Base-by-base conservation (phyloP, 1,140 invertebrate species). In the Neomicropteryx cornuta region DNA sequence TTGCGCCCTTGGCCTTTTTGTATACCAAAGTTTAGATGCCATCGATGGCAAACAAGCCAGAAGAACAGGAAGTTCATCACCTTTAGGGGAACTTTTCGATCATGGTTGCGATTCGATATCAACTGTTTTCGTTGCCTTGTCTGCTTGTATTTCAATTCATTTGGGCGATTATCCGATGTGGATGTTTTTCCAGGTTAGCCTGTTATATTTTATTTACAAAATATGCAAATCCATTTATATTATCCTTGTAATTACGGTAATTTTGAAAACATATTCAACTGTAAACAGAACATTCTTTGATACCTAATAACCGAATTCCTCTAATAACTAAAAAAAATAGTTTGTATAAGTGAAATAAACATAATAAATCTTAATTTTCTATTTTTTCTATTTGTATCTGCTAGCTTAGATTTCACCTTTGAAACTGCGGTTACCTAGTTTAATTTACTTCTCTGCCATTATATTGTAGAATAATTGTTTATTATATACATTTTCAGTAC, bases 21-120 rank as follows among this genome's bases (percentile, higher is more conserved):
- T 97, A 35, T 99, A 99, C 68, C 97, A 99, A 72, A 95, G 92
- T 52, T 71, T 99, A 44, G 97, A 99, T 71, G 96, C 97, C 10
- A 92, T 93, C 39, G 97, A 99, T 71, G 97, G 97, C n/a, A 99
- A 99, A 70, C 97, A 99, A 69, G 97, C 97, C 0, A 75, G 96
- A 41, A 73, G 95, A 54, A 99, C 96, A 14, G 83, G 85, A 29
- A 84, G 85, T 34, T 90, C 86, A 40, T 85, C 86, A 21, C 93
- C 95, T 0, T 68, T 99, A 13, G 97, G 97, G 2, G 97, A 99
- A 73, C 73, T 99, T 3, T 99, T 99, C 70, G 97, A 99, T 72
- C 97, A 99, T 73, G 97, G 97, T 48, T 99, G 97, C 70, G 97
- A 99, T 69, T 95, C 93, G 14, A 81, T 92, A 58, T 91, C 87